phyloP scores from a whole-genome alignment of 2,888 invertebrate genomes.

The Serripes groenlandicus region DNA sequence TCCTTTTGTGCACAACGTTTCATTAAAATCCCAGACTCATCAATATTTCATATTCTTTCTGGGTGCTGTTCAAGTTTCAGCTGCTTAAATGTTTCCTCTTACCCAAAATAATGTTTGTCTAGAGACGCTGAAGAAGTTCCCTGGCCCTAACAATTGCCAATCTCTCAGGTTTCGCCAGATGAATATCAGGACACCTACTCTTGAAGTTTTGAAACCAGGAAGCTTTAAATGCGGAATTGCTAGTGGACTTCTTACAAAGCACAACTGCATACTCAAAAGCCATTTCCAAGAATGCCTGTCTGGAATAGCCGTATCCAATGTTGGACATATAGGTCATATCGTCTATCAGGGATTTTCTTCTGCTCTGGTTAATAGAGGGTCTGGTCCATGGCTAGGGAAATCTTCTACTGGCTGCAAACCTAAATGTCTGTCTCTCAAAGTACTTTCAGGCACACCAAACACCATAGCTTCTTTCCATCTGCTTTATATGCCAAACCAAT shows the following conservation, averaged over 20 bases:
- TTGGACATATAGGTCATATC: conserved; percentile 36
- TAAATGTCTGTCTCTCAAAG: conserved; percentile 48
- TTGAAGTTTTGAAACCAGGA: conserved; percentile 43
- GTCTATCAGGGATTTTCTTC: conserved; percentile 23
- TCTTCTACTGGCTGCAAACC: conserved; percentile 43
- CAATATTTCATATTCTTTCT: conserved; percentile 48
- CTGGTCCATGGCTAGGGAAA: not conserved
- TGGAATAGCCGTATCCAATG: conserved; percentile 46
- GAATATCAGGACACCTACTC: conserved; percentile 31
- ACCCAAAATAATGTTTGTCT: conserved; percentile 29
- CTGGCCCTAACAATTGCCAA: conserved; percentile 42
- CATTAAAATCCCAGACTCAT: conserved; percentile 22
- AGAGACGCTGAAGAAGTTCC: conserved; percentile 27
- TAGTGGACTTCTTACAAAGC: conserved; percentile 12
- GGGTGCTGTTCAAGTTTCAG: conserved; percentile 27
- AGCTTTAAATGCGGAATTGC: conserved; percentile 14
- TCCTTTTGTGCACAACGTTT: conserved; percentile 21
- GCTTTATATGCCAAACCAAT: not conserved
- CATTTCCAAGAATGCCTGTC: conserved; percentile 33
- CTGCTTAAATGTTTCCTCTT: conserved; percentile 3
- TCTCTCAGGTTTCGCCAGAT: conserved; percentile 33
- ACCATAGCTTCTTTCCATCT: conserved; percentile 21
- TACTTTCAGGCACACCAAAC: conserved; percentile 59
- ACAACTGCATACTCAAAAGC: conserved; percentile 42
- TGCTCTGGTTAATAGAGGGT: conserved; percentile 2